Evolutionary conservation across 1,140 invertebrate species (phyloP).

Genomic region (Myzus persicae): DNA sequence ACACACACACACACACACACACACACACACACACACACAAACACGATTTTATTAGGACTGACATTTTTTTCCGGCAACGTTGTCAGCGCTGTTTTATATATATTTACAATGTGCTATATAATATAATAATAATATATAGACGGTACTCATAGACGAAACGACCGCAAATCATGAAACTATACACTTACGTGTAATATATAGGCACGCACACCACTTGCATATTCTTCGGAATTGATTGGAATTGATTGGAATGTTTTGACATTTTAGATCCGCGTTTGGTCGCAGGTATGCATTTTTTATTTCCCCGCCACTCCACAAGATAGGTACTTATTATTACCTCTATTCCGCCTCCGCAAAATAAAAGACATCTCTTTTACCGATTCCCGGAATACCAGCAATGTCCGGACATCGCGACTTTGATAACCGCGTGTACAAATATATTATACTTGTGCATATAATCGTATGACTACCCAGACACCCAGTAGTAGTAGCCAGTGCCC

Average conservation of each 20-base stretch:
- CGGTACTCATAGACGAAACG: background rate
- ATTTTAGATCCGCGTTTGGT: background rate
- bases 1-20: background rate
- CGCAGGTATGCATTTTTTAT: background rate
- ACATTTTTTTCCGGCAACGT: background rate
- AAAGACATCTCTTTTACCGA: background rate
- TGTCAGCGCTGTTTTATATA: background rate
- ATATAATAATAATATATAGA: background rate
- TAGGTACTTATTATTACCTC: no score
- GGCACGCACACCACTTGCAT: background rate
- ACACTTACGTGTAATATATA: background rate
- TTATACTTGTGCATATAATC: no score
- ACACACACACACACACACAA: background rate
- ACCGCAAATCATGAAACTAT: conserved; percentile 15
- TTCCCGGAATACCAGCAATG: background rate
- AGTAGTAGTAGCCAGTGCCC: no score
- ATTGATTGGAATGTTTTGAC: background rate
- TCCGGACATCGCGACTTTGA: background rate
- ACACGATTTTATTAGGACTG: conserved; percentile 2
- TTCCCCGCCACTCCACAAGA: background rate
- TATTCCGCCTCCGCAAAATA: background rate
- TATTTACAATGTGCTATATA: background rate
- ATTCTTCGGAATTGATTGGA: background rate
- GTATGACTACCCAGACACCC: no score
- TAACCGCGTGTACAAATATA: background rate